These are phyloP conservation scores for Penelope pileata DNA, from an alignment of 2,113 vertebrate species.

Conservation along the genomic window DNA sequence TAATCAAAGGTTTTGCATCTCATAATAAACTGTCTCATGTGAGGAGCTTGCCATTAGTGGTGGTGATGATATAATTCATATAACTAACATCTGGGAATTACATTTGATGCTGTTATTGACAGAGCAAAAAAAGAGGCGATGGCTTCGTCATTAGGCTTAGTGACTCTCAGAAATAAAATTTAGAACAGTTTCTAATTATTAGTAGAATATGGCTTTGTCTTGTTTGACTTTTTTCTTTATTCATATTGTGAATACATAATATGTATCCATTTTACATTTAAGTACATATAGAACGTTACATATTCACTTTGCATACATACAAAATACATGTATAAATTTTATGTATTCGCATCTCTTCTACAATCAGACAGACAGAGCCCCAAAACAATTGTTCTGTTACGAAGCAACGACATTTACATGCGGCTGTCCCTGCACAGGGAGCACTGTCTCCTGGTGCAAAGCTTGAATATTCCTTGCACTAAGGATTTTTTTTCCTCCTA, in stretches of 20 bases:
- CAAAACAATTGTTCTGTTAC: fast-evolving
- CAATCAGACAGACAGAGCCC: neutral
- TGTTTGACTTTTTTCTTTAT: neutral
- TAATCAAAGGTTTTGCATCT: neutral
- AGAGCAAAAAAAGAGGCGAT: neutral
- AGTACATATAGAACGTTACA: neutral
- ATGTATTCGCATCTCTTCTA: neutral
- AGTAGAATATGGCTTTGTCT: neutral
- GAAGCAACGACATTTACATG: neutral
- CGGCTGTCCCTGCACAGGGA: neutral
- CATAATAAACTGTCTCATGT: neutral
- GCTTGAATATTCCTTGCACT: neutral
- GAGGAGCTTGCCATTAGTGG: neutral
- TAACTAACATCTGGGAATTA: constrained; percentile 1
- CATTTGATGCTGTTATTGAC: neutral
- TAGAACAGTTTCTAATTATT: neutral
- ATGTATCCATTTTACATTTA: neutral
- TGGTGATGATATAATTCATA: neutral
- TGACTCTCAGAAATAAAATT: neutral
- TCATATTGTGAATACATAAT: neutral
- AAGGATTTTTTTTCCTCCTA: neutral
- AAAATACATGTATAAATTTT: neutral
- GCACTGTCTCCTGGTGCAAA: neutral
- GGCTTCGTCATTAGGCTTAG: neutral
- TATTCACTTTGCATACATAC: neutral